Conservation (phyloP, 2,888 invertebrate genomes). For the Pammene aurita region DNA sequence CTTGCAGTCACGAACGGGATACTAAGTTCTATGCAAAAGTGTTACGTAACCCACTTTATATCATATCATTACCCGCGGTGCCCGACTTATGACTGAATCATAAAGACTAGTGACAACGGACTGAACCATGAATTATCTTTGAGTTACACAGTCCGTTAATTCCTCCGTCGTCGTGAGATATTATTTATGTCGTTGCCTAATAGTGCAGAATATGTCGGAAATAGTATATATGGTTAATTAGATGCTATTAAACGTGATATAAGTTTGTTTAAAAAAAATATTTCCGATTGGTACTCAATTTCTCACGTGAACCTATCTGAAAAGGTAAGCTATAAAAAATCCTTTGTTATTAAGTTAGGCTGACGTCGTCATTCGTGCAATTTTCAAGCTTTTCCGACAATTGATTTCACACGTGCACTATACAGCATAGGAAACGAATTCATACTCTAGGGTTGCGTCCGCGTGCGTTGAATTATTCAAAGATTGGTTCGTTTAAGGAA, state of each 20-base stretch:
- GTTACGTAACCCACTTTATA: slow-evolving; percentile 69
- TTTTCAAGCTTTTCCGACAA: slow-evolving; percentile 7
- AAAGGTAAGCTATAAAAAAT: background rate
- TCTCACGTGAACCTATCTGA: background rate
- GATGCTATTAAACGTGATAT: slow-evolving; percentile 2
- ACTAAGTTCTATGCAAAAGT: slow-evolving; percentile 51
- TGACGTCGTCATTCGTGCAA: slow-evolving; percentile 1
- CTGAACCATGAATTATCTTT: slow-evolving; percentile 50
- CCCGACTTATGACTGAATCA: slow-evolving; percentile 65
- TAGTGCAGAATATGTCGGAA: slow-evolving; percentile 16
- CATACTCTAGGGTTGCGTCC: background rate
- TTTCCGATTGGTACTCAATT: background rate
- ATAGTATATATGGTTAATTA: slow-evolving; percentile 16
- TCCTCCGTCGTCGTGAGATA: slow-evolving; percentile 44
- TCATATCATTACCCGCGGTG: slow-evolving; percentile 62
- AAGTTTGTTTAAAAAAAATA: background rate
- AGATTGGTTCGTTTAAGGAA: slow-evolving; percentile 16
- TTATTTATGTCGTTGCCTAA: slow-evolving; percentile 43
- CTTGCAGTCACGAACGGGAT: slow-evolving; percentile 72
- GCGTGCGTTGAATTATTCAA: slow-evolving; percentile 28
- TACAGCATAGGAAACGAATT: slow-evolving; percentile 11
- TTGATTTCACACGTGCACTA: slow-evolving; percentile 11
- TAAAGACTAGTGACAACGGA: slow-evolving; percentile 45
- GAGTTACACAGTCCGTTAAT: slow-evolving; percentile 47
- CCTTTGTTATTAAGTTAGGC: slow-evolving; percentile 18